phyloP scores from a whole-genome alignment of 2,113 vertebrate species.

The Ahaetulla prasina region DNA sequence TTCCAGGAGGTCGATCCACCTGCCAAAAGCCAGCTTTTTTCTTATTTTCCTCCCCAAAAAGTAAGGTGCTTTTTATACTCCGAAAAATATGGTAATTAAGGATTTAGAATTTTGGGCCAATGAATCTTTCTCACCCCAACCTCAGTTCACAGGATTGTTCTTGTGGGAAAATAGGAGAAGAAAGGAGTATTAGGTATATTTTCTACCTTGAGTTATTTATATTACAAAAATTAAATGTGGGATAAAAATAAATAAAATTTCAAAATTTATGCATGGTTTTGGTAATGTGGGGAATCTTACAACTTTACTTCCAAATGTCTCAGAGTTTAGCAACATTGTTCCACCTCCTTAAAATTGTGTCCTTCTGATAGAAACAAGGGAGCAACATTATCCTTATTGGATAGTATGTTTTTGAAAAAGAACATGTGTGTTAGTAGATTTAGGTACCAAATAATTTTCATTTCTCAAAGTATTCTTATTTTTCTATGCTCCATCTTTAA shows the following conservation, averaged over 20 bases:
- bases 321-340: not conserved
- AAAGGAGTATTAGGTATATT: not conserved
- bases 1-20: too few relatives aligned
- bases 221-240: not conserved
- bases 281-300: not conserved
- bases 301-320: not conserved
- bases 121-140: not conserved
- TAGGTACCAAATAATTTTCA: not conserved
- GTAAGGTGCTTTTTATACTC: too few relatives aligned
- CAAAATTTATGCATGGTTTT: not conserved
- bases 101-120: not conserved
- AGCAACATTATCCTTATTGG: not conserved
- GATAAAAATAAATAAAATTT: not conserved
- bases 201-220: too few relatives aligned
- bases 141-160: not conserved
- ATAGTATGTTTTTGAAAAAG: not conserved
- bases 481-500: not conserved
- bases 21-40: too few relatives aligned
- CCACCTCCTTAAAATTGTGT: not conserved
- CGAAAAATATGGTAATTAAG: too few relatives aligned
- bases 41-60: too few relatives aligned
- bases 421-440: not conserved
- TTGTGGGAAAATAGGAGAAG: not conserved
- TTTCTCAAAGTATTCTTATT: not conserved
- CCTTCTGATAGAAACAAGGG: not conserved